Evolutionary conservation across 2,797 vertebrate genomes (phyloP).

Genomic region (Lithobates pipiens): DNA sequence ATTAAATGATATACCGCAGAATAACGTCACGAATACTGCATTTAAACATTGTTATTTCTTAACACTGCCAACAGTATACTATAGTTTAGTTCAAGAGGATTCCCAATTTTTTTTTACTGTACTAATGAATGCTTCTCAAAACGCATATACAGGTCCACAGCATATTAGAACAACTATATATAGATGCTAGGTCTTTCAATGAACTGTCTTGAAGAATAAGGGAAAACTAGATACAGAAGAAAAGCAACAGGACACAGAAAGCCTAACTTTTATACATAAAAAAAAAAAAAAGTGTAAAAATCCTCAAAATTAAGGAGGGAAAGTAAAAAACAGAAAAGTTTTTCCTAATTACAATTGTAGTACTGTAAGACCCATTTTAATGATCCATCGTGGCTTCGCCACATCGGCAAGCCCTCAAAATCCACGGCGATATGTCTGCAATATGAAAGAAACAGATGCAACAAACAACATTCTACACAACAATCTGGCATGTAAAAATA

Average conservation of each 20-base stretch:
- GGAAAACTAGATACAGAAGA: neutral
- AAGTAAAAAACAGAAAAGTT: conserved; percentile 34
- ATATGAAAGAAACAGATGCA: conserved; percentile 89
- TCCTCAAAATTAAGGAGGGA: neutral
- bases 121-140: too few relatives aligned
- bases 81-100: neutral
- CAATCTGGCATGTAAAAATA: conserved; percentile 38
- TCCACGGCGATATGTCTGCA: conserved; percentile 87
- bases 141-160: too few relatives aligned
- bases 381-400: conserved; percentile 84
- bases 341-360: conserved; percentile 78
- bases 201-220: conserved; percentile 37
- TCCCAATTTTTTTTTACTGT: neutral
- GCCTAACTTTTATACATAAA: conserved; percentile 12
- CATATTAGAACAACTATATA: too few relatives aligned
- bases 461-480: conserved; percentile 75
- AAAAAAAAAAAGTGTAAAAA: conserved; percentile 4
- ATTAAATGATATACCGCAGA: too few relatives aligned
- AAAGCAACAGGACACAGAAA: neutral
- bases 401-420: conserved; percentile 87
- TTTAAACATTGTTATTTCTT: neutral
- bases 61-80: neutral
- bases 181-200: conserved; percentile 26
- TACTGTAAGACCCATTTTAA: conserved; percentile 83
- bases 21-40: neutral